Evolutionary conservation across 2,113 vertebrate species (phyloP).

Genomic region (Rhizomys pruinosus): DNA sequence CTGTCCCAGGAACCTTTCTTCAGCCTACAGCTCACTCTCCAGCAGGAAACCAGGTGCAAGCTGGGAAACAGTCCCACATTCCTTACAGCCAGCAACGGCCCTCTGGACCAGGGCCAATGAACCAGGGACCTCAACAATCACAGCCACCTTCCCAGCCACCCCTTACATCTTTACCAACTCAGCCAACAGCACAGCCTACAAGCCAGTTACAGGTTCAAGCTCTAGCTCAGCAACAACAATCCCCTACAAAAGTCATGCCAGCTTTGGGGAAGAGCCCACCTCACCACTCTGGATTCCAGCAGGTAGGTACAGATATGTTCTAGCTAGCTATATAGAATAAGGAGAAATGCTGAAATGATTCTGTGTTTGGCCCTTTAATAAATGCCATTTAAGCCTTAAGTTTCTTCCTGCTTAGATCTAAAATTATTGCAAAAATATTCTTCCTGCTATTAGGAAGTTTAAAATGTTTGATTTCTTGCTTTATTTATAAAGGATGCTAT

Average conservation of each 20-base stretch:
- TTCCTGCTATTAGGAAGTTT: background rate
- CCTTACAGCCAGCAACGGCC: conserved; percentile 99
- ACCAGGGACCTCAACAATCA: conserved; percentile 91
- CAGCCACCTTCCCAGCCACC: conserved; percentile 90
- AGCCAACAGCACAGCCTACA: conserved; percentile 91
- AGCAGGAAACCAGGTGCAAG: conserved; percentile 91
- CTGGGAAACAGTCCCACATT: conserved; percentile 98
- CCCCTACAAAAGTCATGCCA: conserved; percentile 93
- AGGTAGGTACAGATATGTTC: conserved; percentile 85
- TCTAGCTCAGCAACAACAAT: conserved; percentile 91
- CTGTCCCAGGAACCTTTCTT: conserved; percentile 94
- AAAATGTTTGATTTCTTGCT: background rate
- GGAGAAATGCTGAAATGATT: background rate
- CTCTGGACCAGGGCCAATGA: conserved; percentile 93
- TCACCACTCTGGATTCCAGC: conserved; percentile 94
- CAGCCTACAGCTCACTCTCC: conserved; percentile 93
- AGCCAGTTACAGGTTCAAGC: conserved; percentile 94
- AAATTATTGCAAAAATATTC: background rate
- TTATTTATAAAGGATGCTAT: background rate
- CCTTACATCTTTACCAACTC: conserved; percentile 88
- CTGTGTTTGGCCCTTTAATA: background rate
- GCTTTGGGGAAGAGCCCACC: conserved; percentile 95
- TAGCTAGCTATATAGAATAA: background rate
- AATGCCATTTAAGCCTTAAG: background rate
- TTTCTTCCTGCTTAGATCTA: conserved; percentile 1